Percentiles rank a stretch among this genome's conserved stretches.
Evolutionary conservation across 2,888 invertebrate species (phyloP).

Genomic region (Thysanoteuthis rhombus): DNA sequence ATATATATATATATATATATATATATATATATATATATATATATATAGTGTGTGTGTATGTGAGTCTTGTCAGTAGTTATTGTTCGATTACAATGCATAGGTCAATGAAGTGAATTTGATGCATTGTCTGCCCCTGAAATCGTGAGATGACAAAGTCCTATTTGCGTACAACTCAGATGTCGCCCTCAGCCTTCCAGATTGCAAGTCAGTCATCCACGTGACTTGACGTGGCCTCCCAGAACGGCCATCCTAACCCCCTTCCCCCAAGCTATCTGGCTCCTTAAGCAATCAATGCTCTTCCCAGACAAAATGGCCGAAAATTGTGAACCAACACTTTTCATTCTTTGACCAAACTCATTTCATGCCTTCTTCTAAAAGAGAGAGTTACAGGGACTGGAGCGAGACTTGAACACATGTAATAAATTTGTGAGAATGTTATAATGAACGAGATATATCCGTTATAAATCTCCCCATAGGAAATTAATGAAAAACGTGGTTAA

Average conservation of each 20-base stretch:
- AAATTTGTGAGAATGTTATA: too few relatives aligned
- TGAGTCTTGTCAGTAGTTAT: neutral
- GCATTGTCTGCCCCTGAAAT: neutral
- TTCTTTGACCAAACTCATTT: too few relatives aligned
- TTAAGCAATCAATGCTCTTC: neutral
- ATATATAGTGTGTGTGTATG: neutral
- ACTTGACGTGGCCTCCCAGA: neutral
- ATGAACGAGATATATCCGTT: too few relatives aligned
- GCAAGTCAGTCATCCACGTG: neutral
- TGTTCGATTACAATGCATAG: neutral
- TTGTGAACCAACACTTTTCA: too few relatives aligned
- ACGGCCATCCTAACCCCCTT: neutral
- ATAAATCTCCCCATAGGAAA: too few relatives aligned
- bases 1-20: neutral
- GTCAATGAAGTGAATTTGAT: neutral
- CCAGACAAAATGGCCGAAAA: neutral
- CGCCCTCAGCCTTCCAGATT: neutral
- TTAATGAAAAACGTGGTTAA: too few relatives aligned
- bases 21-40: constrained; percentile 12
- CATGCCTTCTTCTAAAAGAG: too few relatives aligned
- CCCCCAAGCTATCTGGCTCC: too few relatives aligned
- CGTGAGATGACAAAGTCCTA: neutral
- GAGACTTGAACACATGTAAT: too few relatives aligned
- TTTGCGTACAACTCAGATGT: neutral
- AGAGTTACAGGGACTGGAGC: too few relatives aligned